These are phyloP conservation scores for Oscarella lobularis DNA, from an alignment of 37 sponge, comb jelly and placozoan genomes.

Conservation along the genomic window DNA sequence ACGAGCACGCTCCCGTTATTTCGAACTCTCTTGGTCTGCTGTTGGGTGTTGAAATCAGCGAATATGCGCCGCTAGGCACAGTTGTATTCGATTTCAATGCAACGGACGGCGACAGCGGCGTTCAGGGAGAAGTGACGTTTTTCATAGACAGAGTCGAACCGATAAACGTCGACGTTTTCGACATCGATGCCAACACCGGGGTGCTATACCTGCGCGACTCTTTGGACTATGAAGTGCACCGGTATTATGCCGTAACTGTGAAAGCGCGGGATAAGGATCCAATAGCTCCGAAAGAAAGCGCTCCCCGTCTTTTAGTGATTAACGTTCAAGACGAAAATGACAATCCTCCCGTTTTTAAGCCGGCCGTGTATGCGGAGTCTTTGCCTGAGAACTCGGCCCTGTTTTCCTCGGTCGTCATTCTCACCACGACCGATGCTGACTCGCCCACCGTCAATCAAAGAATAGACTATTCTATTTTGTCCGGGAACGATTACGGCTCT, in stretches of 20 bases:
- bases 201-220: background rate
- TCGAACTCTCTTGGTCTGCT: background rate
- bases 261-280: background rate
- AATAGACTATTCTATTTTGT: background rate
- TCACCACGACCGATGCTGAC: background rate
- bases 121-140: background rate
- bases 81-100: background rate
- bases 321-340: conserved; percentile 29
- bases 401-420: conserved; percentile 16
- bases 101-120: background rate
- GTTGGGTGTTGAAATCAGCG: background rate
- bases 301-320: conserved; percentile 18
- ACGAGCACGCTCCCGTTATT: conserved; percentile 1
- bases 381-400: conserved; percentile 16
- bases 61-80: background rate
- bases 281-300: background rate
- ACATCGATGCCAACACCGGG: conserved; percentile 1
- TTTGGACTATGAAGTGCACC: conserved; percentile 12
- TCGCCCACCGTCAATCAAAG: background rate
- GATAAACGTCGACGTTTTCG: background rate
- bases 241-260: background rate
- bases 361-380: conserved; percentile 15
- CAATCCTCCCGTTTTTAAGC: conserved; percentile 16
- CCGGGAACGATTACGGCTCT: background rate
- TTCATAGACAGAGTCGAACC: background rate